phyloP scores from a whole-genome alignment of 2,113 vertebrate species.

The Xenopus borealis region DNA sequence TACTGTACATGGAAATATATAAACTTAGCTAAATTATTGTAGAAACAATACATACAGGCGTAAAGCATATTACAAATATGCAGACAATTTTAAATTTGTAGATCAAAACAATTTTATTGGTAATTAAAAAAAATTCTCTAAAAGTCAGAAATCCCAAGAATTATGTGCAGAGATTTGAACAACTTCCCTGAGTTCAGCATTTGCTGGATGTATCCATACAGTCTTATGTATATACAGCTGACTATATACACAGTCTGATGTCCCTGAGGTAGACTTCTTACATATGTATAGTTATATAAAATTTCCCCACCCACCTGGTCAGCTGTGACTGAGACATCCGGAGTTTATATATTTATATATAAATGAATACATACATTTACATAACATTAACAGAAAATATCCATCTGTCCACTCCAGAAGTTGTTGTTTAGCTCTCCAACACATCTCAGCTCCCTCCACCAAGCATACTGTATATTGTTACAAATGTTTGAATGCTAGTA shows the following conservation, averaged over 20 bases:
- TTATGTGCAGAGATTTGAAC: constrained; percentile 13
- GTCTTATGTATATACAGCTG: constrained; percentile 10
- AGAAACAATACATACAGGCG: no score
- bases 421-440: background rate
- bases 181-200: constrained; percentile 32
- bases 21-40: background rate
- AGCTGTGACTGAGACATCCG: constrained; percentile 12
- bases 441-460: no score
- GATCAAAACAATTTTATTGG: constrained; percentile 21
- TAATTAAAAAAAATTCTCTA: background rate
- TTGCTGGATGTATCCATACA: constrained; percentile 27
- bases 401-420: background rate
- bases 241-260: constrained; percentile 8
- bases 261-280: constrained; percentile 43
- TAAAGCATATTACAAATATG: background rate
- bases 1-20: no score
- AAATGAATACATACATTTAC: constrained; percentile 8
- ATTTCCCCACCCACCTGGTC: constrained; percentile 17
- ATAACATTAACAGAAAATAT: constrained; percentile 6
- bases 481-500: no score
- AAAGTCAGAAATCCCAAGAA: constrained; percentile 1
- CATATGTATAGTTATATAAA: constrained; percentile 30
- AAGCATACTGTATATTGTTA: no score
- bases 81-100: background rate
- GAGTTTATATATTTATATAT: constrained; percentile 15